Base-by-base conservation (phyloP, 2,113 vertebrate species). In the Boulengeromyrus knoepffleri region DNA sequence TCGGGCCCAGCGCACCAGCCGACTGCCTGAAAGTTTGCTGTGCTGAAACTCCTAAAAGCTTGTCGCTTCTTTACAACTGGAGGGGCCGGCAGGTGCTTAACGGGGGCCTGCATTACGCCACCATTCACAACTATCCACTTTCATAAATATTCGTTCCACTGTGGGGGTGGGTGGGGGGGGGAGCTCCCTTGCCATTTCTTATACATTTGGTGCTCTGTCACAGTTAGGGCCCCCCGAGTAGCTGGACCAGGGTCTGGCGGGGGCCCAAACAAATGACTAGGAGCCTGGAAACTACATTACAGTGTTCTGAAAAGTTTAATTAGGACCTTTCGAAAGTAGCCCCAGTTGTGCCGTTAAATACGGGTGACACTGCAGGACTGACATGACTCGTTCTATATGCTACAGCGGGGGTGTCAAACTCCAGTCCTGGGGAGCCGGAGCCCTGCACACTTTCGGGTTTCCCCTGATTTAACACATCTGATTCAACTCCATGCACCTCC, bases 1-100 rank as follows among this genome's bases (percentile, higher is more conserved):
- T 91, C 99, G 99, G 13, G 98, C 95, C 93, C 99, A 98, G 19
- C 19, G 19, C 24, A 47, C 9, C 8, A 27, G 45, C 80, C 7
- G 39, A 19, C 45, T 45, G 42, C 8, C 7, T 10, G 45, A 12
- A 47, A 47, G 83, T 47, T 85, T n/a, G 39, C 45, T 7, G 45
- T 47, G 7, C 39, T 45, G 4, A 39, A 80, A 80, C 15, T 39
- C 31, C 13, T 17, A 21, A 21, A 13, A 12, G 19, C 45, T 10
- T 21, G 5, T 85, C 42, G 3, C 45, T 47, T 85, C 39, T n/a
- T 85, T 46, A 47, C 21, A 5, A n/a, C 7, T 24, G 83, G 21
- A 5, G 39, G 45, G 21, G 6, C 17, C 15, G 77, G 15, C 42
- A 45, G 36, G 27, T 15, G 27, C 27, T 74, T 84, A 84, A 45